Evolutionary conservation across 2,797 vertebrate genomes (phyloP), one percentile per base, ranked within the genome.

Genomic region (Enteromius mattozi): DNA sequence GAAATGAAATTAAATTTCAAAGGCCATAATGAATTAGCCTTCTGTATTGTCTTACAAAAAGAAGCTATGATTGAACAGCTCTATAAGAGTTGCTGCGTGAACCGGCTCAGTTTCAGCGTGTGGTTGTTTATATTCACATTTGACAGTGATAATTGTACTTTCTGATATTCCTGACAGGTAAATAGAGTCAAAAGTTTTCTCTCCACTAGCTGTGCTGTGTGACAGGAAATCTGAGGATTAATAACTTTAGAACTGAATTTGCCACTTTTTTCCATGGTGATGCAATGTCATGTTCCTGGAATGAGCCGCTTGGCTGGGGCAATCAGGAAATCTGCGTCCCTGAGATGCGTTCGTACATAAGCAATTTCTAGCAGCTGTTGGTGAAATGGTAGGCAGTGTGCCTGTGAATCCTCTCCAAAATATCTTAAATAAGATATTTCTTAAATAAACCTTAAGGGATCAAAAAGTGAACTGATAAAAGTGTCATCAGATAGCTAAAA

Each of bases 401-500:
- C 7, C 49, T 85, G 33, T 40, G 51, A 83, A 88, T 78, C 6
- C 24, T 65, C 78, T 59, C 37, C 59, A 17, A 82, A 78, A 27
- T 27, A 27, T 27, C 27, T 27, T 27, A 27, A n/a, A n/a, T n/a
- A n/a, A 27, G 27, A 27, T 27, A 27, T 27, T 27, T 27, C 27
- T 27, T 27, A 27, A 27, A 84, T 65, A 84, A 87, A 77, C 47
- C 45, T 68, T 56, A 30, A 63, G 47, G 63, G 82, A 81, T 87
- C 16, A 79, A 83, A 87, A 54, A 65, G 84, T 74, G 56, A 87
- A 81, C 63, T 70, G 72, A 81, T 87, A 68, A 80, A 85, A 74
- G 69, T 83, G 70, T 61, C 76, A 82, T 78, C 78, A 70, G 70
- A 80, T 80, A 81, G 72, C 78, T 81, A 21, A 78, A 77, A 54